Evolutionary conservation across 1,140 invertebrate genomes (phyloP), one percentile per base, ranked within the genome.

Genomic region (Sminthurides bifidus): DNA sequence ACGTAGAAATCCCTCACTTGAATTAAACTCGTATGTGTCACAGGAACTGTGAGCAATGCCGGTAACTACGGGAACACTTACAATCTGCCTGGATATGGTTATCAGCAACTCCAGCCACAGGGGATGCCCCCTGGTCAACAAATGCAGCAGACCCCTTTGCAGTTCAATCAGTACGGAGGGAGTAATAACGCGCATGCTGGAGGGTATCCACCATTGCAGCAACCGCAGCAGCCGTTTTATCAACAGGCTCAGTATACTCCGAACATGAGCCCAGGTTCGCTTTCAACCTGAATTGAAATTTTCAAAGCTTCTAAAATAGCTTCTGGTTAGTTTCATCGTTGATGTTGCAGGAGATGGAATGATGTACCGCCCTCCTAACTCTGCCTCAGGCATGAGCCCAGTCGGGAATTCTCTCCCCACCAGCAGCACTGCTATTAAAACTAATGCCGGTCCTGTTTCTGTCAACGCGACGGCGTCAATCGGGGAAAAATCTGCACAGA

Each of bases 61-160:
- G 50, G 50, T 30, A 56, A 56, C 41, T 49, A 56, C 46, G 54
- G 54, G 27, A 49, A 26, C 27, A 37, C 14, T 38, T 37, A 44
- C 12, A 41, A 26, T 19, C 27, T 24, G 26, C 35, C 43, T 40
- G n/a, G n/a, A n/a, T 44, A 30, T 41, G 40, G n/a, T 26, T 48
- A 55, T 37, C 43, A 43, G 26, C 44, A 46, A n/a, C 37, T 43
- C 15, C 33, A 26, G 17, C 27, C 17, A 40, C 50, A 52, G 31
- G 19, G 21, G 24, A 29, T 30, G 3, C 48, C 48, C 21, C 3
- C 27, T 10, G 15, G 3, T 35, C 54, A 54, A 37, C 19, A 31
- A 14, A n/a, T 17, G 44, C 35, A 23, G 29, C 29, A 30, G 19
- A 49, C 19, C 5, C 8, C 21, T n/a, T 31, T 31, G n/a, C 3